Evolutionary conservation across 1,140 invertebrate species (phyloP), one percentile per base, ranked within the genome.

Genomic region (Hydropsyche tenuis): DNA sequence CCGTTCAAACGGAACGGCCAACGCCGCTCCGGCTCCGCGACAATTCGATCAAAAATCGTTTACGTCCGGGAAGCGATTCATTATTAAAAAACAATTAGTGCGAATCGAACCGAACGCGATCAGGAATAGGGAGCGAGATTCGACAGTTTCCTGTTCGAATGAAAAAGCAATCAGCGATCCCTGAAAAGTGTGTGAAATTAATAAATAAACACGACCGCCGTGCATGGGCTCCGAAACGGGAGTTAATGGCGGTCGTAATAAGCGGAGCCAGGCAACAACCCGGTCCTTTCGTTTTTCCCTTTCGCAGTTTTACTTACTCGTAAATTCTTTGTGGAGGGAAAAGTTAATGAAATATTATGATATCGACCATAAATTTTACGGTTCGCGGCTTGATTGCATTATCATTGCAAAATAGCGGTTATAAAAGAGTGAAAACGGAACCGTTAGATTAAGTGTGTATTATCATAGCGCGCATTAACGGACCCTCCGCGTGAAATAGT

Each of bases 321-420:
- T 60, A 60, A 60, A 60, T 23, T 60, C 20, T 22, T 14, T 22
- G 56, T n/a, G 56, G 25, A 14, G 22, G 20, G 5, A 2, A 22
- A 72, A 75, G 53, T 70, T 75, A 75, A 75, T 72, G 74, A 75
- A 75, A 72, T 75, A 72, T 72, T 53, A 45, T 45, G 63, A 51
- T 70, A 18, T 45, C n/a, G 69, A 46, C 45, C 70, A 56, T 75
- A 75, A 72, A 75, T 70, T 70, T 48, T 43, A 27, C 25, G 43
- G 46, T 30, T 65, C 46, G 42, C 37, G 25, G 56, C 69, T 70
- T 76, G 75, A 76, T 76, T 76, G 75, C 75, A 76, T 76, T 76
- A 76, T 73, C 75, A 76, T 76, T 73, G 75, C 75, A 76, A 76
- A 76, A 69, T 68, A 72, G 42, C 69, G 30, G 72, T 63, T 42